Evolutionary conservation across 64 coral and sea anemone species (phyloP).

Genomic region (Pachyseris speciosa): DNA sequence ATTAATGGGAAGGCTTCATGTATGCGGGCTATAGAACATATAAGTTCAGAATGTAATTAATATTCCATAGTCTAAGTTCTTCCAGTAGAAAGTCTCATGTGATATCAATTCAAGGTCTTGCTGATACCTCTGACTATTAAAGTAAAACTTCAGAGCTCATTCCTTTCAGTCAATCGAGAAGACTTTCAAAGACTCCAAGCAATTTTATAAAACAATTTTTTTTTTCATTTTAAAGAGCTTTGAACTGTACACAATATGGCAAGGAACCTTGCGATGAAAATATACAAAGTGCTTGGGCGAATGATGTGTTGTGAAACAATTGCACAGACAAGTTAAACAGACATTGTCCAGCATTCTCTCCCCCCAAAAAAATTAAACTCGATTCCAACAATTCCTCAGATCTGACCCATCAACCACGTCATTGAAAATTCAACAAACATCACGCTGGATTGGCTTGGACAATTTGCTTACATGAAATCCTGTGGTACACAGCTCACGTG

Average conservation of each 20-base stretch:
- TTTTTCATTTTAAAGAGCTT: slow-evolving; percentile 14
- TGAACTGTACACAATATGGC: slow-evolving; percentile 41
- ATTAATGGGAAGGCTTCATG: too few relatives aligned
- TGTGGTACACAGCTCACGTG: not conserved
- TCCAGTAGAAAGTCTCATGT: too few relatives aligned
- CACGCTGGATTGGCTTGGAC: not conserved
- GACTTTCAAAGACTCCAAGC: not conserved
- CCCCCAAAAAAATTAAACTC: too few relatives aligned
- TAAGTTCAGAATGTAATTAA: too few relatives aligned
- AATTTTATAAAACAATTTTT: slow-evolving; percentile 24
- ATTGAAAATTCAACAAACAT: not conserved
- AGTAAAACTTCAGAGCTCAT: not conserved
- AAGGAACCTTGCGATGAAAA: slow-evolving; percentile 4
- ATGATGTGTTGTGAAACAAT: slow-evolving; percentile 11
- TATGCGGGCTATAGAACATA: too few relatives aligned
- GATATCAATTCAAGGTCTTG: too few relatives aligned
- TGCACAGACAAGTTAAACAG: not conserved
- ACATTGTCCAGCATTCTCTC: not conserved
- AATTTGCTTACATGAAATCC: not conserved
- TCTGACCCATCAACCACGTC: not conserved
- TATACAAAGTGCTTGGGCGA: slow-evolving; percentile 40
- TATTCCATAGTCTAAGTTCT: too few relatives aligned
- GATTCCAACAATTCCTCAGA: too few relatives aligned
- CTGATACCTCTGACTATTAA: too few relatives aligned
- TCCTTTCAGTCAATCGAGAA: not conserved